Evolutionary conservation across 2,113 vertebrate genomes (phyloP), one percentile per base, ranked within the genome.

Genomic region (Bos javanicus): DNA sequence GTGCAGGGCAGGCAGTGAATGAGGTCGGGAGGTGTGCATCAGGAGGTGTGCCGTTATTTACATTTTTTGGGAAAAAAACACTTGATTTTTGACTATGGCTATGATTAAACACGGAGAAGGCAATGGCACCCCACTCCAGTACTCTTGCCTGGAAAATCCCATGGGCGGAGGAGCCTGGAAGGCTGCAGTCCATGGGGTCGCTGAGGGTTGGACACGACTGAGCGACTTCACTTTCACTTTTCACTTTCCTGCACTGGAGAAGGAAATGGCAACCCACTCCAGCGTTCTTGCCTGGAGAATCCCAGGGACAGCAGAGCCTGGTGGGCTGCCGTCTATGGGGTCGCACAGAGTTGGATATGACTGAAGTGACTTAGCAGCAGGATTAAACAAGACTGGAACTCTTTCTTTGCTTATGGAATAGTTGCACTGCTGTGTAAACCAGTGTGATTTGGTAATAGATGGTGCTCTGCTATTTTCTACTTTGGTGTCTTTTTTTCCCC

Each of bases 381-480:
- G 36, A 90, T 59, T 43, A 17, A 76, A 46, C 1, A 5, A 91
- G 21, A 90, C 25, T 13, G 33, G 2, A 9, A 26, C 7, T 39
- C 54, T 80, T 57, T 46, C n/a, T 80, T 43, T 56, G 30, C 36
- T 67, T 56, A 28, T 30, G 46, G 16, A 85, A 26, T 62, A 60
- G 30, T 3, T 56, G 17, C 6, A 39, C 15, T 88, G 26, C 16
- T 15, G 6, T 39, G 21, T 19, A 82, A 71, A 52, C 3, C 26
- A 78, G n/a, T 23, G 33, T 56, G 19, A 15, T 59, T 26, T 94
- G 46, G 67, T 46, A 67, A 43, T 1, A 88, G 30, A 60, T 2
- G 21, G 80, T 48, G 36, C 76, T 36, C 30, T 85, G 56, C 57
- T 71, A 19, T 56, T n/a, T 95, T 92, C 57, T 57, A 85, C 64